Conservation (phyloP, 2,113 vertebrate species). For the Archilochus colubris region DNA sequence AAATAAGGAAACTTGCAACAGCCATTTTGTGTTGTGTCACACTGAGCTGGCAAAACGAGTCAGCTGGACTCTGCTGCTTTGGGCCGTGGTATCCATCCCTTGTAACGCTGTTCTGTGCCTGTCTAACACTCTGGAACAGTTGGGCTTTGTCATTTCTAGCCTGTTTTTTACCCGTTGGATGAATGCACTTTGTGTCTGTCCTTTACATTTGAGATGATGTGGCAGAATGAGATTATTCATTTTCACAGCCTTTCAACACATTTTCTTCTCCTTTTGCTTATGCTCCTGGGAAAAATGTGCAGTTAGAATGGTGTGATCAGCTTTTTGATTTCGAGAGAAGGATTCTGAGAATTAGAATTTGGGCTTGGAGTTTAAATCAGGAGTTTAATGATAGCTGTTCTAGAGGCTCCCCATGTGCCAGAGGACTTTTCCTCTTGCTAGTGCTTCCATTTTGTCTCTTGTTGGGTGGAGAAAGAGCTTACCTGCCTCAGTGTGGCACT, state of each 20-base stretch:
- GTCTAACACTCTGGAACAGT: neutral
- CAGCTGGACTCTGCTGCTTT: neutral
- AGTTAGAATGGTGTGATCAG: neutral
- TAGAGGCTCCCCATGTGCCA: neutral
- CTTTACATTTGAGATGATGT: neutral
- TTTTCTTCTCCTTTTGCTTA: neutral
- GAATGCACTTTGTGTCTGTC: neutral
- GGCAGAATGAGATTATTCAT: neutral
- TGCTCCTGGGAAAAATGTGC: neutral
- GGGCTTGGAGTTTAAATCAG: neutral
- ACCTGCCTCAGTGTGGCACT: constrained; percentile 49
- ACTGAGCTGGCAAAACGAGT: neutral
- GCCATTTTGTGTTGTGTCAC: neutral
- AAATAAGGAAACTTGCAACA: neutral
- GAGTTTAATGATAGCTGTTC: neutral
- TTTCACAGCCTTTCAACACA: neutral
- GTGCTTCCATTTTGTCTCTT: neutral
- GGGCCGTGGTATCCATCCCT: neutral
- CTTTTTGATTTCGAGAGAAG: neutral
- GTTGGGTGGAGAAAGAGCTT: neutral
- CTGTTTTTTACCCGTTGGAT: neutral
- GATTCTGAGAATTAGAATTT: neutral
- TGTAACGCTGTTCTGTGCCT: neutral
- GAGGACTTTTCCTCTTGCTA: neutral
- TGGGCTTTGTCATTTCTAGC: neutral